Base-by-base conservation (phyloP, 2,888 invertebrate genomes). In the Caenorhabditis drosophilae region DNA sequence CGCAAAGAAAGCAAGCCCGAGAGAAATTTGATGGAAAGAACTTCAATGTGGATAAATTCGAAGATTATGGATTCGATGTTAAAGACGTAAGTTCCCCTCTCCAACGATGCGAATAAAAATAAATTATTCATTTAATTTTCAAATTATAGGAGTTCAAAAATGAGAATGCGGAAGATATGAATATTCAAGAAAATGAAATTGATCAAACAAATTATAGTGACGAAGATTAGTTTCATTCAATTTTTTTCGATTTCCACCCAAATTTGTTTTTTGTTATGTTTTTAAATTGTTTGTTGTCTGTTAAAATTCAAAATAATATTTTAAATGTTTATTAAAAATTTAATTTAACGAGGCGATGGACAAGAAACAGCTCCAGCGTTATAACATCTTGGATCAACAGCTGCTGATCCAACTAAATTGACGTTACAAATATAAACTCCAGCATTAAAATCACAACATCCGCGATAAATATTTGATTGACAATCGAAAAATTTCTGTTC, bases 381-480 rank as follows among this genome's bases (percentile, higher is more conserved):
- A 4, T 49, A 51, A 16, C 63, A 64, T 0, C 53, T 49, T 23
- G 63, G 63, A 36, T 57, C 50, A n/a, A 64, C 63, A 0, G 63
- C 63, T 36, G 58, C 53, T 3, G 46, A 35, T 50, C 64, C 64
- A 9, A 59, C 56, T 31, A 68, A 16, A 36, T 59, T 49, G 6
- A 62, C 59, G 36, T 62, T 68, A 46, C 71, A 71, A 26, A 68
- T 66, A 42, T 66, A 71, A 22, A 68, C 71, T 22, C 71, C 71
- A 16, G 68, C 66, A 16, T 68, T 68, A 25, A 25, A 60, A 22
- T 66, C 71, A 27, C 71, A 71, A 47, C 68, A 68, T 44, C 53
- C 60, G 7, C 40, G 27, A 34, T 64, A 60, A 44, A 71, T 44
- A 22, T 67, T 56, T 6, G 61, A 36, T 16, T 71, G 67, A 34